Percentiles rank a stretch among this genome's conserved stretches.
phyloP scores from a whole-genome alignment of 2,113 vertebrate genomes.

The Labrus mixtus region DNA sequence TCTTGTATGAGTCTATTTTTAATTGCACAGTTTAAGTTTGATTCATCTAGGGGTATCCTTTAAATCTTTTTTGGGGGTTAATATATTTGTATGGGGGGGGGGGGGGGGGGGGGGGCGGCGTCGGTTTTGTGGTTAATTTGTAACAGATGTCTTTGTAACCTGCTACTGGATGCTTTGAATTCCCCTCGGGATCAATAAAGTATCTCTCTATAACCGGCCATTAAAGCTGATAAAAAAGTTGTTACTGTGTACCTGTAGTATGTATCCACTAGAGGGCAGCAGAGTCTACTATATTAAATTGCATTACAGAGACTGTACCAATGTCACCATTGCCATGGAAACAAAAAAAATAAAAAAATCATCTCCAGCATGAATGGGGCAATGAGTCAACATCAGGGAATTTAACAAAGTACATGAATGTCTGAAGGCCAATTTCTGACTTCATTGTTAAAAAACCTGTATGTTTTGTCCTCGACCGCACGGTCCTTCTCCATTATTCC shows the following conservation, averaged over 20 bases:
- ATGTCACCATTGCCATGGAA: slow-evolving; percentile 52
- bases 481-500: background rate
- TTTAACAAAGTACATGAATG: background rate
- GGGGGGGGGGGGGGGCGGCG: no score
- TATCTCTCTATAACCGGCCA: no score
- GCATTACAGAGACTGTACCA: background rate
- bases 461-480: background rate
- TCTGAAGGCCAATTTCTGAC: background rate
- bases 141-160: no score
- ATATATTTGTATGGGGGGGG: no score
- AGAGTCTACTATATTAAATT: background rate
- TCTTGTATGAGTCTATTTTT: no score
- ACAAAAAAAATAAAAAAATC: background rate
- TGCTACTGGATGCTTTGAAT: no score
- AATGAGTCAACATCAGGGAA: background rate
- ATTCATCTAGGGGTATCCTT: no score
- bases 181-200: no score
- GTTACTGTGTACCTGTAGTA: background rate
- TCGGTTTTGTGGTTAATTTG: no score
- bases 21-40: no score
- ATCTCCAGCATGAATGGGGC: background rate
- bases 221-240: no score
- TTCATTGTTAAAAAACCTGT: background rate
- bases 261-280: slow-evolving; percentile 50
- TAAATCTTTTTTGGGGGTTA: no score